Conservation (phyloP, 2,888 invertebrate genomes). For the Sthenelais limicola region DNA sequence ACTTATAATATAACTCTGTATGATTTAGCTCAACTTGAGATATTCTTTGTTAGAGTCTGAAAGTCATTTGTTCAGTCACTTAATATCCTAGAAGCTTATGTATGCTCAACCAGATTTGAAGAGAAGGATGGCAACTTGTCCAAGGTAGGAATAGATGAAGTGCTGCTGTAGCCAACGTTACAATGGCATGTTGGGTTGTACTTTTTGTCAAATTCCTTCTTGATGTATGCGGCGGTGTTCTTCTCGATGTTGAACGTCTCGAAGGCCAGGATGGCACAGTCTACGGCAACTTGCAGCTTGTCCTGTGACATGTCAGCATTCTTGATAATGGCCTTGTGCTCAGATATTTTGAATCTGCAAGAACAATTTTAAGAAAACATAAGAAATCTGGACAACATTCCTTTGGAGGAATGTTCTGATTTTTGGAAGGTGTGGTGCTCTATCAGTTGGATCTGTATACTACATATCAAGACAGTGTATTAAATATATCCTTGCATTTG, state of each 20-base stretch:
- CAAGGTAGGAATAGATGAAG: conserved; percentile 99
- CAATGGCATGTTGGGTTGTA: conserved; percentile 99
- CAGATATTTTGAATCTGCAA: conserved; percentile 48
- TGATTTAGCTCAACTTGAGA: too few relatives aligned
- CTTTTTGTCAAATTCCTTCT: conserved; percentile 99
- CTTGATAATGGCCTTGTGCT: conserved; percentile 95
- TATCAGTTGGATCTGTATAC: too few relatives aligned
- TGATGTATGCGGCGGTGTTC: conserved; percentile 99
- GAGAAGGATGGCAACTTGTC: conserved; percentile 97
- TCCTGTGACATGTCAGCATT: conserved; percentile 99
- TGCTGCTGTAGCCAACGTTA: conserved; percentile 98
- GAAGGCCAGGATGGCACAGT: conserved; percentile 97
- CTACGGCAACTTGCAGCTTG: conserved; percentile 99
- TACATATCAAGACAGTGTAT: too few relatives aligned
- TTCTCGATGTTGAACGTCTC: conserved; percentile 99
- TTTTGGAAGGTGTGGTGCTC: too few relatives aligned
- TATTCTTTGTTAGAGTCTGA: too few relatives aligned
- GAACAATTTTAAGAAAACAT: too few relatives aligned
- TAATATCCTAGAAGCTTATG: too few relatives aligned
- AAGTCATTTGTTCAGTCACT: too few relatives aligned
- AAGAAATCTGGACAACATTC: too few relatives aligned
- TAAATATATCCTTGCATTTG: too few relatives aligned
- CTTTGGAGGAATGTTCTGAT: too few relatives aligned
- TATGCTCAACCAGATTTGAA: conserved; percentile 99
- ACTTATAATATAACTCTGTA: too few relatives aligned